Conservation (phyloP, 2,113 vertebrate species). For the Elanus axillaris region DNA sequence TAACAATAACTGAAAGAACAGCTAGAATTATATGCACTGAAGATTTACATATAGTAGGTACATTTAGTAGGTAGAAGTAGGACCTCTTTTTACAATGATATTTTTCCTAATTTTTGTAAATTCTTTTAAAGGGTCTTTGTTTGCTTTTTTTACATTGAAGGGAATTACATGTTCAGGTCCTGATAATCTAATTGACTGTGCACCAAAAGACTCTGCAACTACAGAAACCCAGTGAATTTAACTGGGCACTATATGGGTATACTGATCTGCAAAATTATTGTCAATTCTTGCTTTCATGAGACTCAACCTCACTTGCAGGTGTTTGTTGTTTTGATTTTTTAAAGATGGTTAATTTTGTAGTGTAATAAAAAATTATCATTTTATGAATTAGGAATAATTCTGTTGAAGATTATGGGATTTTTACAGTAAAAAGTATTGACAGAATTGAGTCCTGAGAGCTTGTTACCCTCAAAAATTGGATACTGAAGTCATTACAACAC, state of each 20-base stretch:
- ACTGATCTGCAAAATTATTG: neutral
- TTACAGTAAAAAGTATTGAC: neutral
- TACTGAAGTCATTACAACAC: neutral
- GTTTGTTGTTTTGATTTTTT: neutral
- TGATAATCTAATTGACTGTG: neutral
- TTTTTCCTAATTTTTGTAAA: neutral
- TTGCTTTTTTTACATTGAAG: neutral
- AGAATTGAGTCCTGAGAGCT: neutral
- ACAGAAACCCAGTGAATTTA: neutral
- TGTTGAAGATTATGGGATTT: neutral
- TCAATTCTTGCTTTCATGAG: neutral
- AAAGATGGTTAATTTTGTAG: neutral
- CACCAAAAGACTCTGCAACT: neutral
- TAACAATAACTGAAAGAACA: neutral
- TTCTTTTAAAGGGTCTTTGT: neutral
- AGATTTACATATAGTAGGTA: neutral
- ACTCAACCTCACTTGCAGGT: neutral
- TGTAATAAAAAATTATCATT: neutral
- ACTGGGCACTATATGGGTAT: neutral
- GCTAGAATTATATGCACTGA: neutral
- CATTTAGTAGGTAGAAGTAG: neutral
- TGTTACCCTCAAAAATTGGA: neutral
- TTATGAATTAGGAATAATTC: neutral
- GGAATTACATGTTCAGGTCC: neutral
- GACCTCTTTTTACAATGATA: neutral